Conservation (phyloP, 1,140 invertebrate genomes). For the Zelostemma sp. region DNA sequence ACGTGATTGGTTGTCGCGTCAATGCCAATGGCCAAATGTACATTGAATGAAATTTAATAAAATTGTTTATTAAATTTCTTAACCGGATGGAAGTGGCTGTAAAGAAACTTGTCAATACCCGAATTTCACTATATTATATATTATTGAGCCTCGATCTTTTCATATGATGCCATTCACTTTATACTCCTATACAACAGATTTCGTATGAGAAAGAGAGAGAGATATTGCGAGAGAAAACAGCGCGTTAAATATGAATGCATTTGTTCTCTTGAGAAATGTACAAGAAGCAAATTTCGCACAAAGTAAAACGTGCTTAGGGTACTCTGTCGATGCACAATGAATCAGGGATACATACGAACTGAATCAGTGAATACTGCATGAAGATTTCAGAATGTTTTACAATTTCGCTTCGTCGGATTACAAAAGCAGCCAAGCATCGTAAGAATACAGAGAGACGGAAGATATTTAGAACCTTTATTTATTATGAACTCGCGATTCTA, state of each 20-base stretch:
- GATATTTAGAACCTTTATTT: conserved; percentile 1
- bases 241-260: conserved; percentile 1
- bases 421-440: neutral
- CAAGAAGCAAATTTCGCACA: neutral
- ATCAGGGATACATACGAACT: neutral
- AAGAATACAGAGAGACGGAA: neutral
- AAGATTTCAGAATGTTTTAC: neutral
- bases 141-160: conserved; percentile 32
- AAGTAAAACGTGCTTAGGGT: neutral
- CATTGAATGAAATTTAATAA: conserved; percentile 26
- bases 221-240: conserved; percentile 6
- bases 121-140: conserved; percentile 18
- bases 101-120: conserved; percentile 24
- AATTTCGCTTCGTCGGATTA: neutral
- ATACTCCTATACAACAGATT: conserved; percentile 21
- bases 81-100: conserved; percentile 12
- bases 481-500: neutral
- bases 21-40: conserved; percentile 37
- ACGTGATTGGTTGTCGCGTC: conserved; percentile 70
- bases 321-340: neutral
- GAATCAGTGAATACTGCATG: neutral
- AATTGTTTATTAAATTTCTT: conserved; percentile 10
- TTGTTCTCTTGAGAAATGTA: neutral
- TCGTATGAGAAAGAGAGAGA: conserved; percentile 10
- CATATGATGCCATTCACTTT: conserved; percentile 16